phyloP scores from a whole-genome alignment of 2,888 invertebrate species.

The Drosophila barbarae region DNA sequence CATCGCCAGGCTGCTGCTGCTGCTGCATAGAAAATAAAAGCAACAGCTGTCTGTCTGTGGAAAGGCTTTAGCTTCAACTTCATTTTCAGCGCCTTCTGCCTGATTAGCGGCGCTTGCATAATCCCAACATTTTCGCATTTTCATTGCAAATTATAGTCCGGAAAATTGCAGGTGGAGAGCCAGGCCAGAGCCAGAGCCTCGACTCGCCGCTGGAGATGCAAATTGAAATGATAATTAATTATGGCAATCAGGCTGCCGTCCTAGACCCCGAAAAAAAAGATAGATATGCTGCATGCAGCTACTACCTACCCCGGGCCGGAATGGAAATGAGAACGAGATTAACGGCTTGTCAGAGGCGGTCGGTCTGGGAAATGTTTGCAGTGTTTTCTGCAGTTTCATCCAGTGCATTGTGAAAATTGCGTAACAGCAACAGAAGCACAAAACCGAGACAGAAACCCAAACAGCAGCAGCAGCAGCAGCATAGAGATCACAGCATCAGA shows the following conservation, averaged over 20 bases:
- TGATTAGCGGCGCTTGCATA: slow-evolving; percentile 45
- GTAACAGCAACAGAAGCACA: slow-evolving; percentile 35
- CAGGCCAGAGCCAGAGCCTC: not conserved
- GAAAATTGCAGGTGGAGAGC: slow-evolving; percentile 61
- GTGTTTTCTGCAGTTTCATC: slow-evolving; percentile 11
- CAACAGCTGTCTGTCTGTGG: slow-evolving; percentile 6
- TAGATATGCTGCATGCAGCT: not conserved
- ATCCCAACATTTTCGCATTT: slow-evolving; percentile 29
- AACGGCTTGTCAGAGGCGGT: slow-evolving; percentile 33
- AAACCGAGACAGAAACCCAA: slow-evolving; percentile 16
- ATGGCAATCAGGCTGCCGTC: slow-evolving; percentile 70
- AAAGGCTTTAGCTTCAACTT: slow-evolving; percentile 9
- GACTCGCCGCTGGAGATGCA: slow-evolving; percentile 45
- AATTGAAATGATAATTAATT: slow-evolving; percentile 73
- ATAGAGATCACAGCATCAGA: slow-evolving; percentile 16
- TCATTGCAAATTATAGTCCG: slow-evolving; percentile 40
- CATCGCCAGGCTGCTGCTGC: slow-evolving; percentile 44
- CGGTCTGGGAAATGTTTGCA: slow-evolving; percentile 45
- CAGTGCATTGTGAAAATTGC: slow-evolving; percentile 57
- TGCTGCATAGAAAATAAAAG: slow-evolving; percentile 5
- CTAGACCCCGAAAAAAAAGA: slow-evolving; percentile 62
- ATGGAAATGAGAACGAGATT: slow-evolving; percentile 42
- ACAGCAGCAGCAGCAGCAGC: not conserved
- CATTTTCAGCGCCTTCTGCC: slow-evolving; percentile 25
- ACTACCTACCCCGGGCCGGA: not conserved